Percentiles rank a stretch among this genome's conserved stretches.
Conservation (phyloP, 2,797 vertebrate genomes). For the Cynopterus sphinx region DNA sequence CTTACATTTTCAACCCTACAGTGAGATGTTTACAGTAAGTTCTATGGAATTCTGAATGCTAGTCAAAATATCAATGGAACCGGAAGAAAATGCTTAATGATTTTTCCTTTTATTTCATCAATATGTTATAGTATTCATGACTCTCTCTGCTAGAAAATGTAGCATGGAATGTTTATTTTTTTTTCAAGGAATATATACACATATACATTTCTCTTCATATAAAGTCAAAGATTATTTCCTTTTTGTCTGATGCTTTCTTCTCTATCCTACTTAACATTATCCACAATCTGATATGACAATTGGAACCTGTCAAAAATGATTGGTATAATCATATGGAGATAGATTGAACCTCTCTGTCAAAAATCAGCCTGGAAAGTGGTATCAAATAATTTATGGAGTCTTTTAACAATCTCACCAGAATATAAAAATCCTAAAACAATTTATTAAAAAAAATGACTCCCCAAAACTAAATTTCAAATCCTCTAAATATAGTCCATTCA, state of each 20-base stretch:
- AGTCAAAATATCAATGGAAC: background rate
- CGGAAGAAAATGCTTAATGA: slow-evolving; percentile 32
- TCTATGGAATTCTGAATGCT: slow-evolving; percentile 45
- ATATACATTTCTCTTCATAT: background rate
- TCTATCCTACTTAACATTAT: background rate
- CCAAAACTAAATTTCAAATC: background rate
- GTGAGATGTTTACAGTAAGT: background rate
- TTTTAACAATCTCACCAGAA: slow-evolving; percentile 19
- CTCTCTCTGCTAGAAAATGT: slow-evolving; percentile 85
- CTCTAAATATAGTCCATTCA: background rate
- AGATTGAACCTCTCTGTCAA: background rate
- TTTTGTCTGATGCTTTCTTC: background rate
- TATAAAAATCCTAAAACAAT: slow-evolving; percentile 7
- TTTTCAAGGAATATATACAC: slow-evolving; percentile 16
- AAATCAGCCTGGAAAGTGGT: background rate
- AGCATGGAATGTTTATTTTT: slow-evolving; percentile 45
- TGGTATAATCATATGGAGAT: background rate
- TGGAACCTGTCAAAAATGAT: background rate
- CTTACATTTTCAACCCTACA: background rate
- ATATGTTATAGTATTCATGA: slow-evolving; percentile 73
- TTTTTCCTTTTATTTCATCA: slow-evolving; percentile 26
- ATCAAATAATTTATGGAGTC: background rate
- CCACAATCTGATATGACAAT: background rate
- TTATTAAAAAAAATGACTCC: background rate
- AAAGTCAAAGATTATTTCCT: background rate